Conservation (phyloP, 2,888 invertebrate species). For the Papilio demoleus region DNA sequence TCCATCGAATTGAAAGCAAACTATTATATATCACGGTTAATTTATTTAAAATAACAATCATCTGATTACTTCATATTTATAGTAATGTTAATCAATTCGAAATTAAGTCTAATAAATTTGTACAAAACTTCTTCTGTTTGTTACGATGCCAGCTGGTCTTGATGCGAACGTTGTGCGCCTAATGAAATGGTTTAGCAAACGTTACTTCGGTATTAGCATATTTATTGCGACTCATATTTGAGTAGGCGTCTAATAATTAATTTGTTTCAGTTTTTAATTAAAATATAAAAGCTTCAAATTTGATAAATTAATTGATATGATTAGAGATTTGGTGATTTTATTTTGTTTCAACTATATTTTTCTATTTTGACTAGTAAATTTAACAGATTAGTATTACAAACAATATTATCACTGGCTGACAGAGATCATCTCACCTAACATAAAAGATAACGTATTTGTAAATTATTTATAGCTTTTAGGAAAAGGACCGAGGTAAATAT, state of each 20-base stretch:
- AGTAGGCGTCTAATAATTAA: slow-evolving; percentile 11
- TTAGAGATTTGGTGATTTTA: neutral
- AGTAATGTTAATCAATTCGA: neutral
- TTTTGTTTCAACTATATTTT: neutral
- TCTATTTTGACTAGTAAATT: neutral
- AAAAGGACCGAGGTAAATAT: neutral
- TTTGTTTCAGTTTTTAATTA: neutral
- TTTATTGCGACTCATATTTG: slow-evolving; percentile 23
- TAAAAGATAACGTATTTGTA: neutral
- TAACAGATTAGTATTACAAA: neutral
- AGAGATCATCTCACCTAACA: neutral
- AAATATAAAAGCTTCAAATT: neutral
- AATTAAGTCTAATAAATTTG: neutral
- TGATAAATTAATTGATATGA: neutral
- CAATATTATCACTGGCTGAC: neutral
- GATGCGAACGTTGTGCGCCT: slow-evolving; percentile 16
- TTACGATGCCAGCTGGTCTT: slow-evolving; percentile 22
- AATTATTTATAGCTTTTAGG: neutral
- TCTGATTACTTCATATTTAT: neutral
- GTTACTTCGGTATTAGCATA: slow-evolving; percentile 11
- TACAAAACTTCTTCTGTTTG: slow-evolving; percentile 16
- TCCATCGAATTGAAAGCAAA: too few species aligned
- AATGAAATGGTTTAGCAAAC: slow-evolving; percentile 15
- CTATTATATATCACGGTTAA: too few species aligned
- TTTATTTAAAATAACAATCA: neutral